A percentile compares a stretch with the other conserved stretches of the same genome.
Evolutionary conservation across 2,797 vertebrate species (phyloP).

Genomic region (Oreonectes daqikongensis): DNA sequence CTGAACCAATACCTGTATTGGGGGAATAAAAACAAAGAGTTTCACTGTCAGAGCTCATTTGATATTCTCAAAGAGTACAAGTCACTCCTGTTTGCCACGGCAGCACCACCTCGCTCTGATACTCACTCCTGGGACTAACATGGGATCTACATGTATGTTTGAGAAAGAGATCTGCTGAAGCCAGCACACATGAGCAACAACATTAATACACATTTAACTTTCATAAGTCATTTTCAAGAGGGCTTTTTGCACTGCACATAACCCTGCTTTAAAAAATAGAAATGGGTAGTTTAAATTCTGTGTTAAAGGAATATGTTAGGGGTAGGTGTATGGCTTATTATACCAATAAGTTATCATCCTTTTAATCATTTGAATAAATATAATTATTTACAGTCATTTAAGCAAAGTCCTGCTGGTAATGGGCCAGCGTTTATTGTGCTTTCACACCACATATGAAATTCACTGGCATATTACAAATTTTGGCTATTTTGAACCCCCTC

Average conservation of each 20-base stretch:
- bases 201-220: background rate
- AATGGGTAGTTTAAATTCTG: too few species aligned
- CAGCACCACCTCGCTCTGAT: conserved; percentile 40
- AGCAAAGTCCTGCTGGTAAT: too few species aligned
- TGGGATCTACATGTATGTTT: background rate
- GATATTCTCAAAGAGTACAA: conserved; percentile 48
- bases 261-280: too few species aligned
- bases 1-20: conserved; percentile 64
- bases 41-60: conserved; percentile 43
- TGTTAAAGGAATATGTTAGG: background rate
- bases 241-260: background rate
- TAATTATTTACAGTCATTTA: too few species aligned
- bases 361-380: too few species aligned
- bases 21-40: conserved; percentile 56
- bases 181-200: conserved; percentile 1
- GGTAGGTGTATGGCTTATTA: too few species aligned
- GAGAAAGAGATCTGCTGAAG: conserved; percentile 21
- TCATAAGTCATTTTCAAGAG: conserved; percentile 16
- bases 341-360: too few species aligned
- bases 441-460: too few species aligned
- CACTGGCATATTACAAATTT: too few species aligned
- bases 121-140: conserved; percentile 1
- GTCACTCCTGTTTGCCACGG: conserved; percentile 34
- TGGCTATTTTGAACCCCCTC: too few species aligned
- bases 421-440: too few species aligned